These are phyloP conservation scores for Empis stercorea DNA, from an alignment of 2,888 invertebrate genomes.

Conservation along the genomic window DNA sequence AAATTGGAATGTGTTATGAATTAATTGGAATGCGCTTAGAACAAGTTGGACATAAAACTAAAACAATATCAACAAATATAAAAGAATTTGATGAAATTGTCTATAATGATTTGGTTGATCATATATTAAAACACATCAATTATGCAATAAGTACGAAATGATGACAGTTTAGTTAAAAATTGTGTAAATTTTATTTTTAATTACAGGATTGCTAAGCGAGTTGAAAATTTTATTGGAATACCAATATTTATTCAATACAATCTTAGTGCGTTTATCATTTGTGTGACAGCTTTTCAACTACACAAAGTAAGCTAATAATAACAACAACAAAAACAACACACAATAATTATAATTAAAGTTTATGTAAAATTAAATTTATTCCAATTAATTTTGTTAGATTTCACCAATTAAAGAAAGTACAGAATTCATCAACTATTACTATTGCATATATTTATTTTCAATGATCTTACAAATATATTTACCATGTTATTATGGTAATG, in stretches of 20 bases:
- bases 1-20: constrained; percentile 19
- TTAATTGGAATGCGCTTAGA: constrained; percentile 20
- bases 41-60: not conserved
- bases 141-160: no score
- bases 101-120: not conserved
- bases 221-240: not conserved
- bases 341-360: no score
- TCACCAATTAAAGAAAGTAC: not conserved
- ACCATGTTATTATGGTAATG: constrained; percentile 28
- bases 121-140: not conserved
- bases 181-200: not conserved
- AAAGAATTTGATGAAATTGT: not conserved
- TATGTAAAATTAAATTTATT: no score
- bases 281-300: constrained; percentile 5
- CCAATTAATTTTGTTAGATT: no score
- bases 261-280: constrained; percentile 3
- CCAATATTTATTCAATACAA: constrained; percentile 1
- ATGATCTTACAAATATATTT: constrained; percentile 27
- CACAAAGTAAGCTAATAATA: not conserved
- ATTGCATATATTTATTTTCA: no score
- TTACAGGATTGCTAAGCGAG: constrained; percentile 1
- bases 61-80: not conserved
- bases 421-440: no score
- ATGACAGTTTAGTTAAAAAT: not conserved
- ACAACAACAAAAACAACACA: no score